Conservation (phyloP, 2,797 vertebrate genomes). For the Sciaenops ocellatus region DNA sequence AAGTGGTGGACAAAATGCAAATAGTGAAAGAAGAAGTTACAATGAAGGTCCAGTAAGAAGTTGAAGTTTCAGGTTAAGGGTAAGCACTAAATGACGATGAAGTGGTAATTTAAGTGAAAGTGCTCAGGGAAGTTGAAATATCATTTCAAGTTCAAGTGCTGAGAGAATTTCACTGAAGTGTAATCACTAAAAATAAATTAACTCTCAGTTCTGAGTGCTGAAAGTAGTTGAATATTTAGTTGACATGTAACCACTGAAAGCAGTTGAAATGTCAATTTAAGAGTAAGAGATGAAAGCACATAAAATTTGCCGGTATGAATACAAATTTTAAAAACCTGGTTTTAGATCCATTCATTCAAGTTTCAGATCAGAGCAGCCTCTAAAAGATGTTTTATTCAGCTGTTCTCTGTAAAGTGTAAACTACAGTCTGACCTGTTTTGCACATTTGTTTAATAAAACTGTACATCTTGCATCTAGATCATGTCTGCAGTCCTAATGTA, state of each 20-base stretch:
- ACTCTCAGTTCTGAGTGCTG: background rate
- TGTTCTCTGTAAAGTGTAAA: background rate
- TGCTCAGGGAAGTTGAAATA: background rate
- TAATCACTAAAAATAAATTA: background rate
- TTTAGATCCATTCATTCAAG: background rate
- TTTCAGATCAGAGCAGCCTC: slow-evolving; percentile 4
- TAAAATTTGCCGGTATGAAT: background rate
- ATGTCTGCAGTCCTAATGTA: slow-evolving; percentile 9
- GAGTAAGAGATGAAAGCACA: background rate
- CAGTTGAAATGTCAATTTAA: background rate
- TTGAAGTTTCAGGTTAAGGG: background rate
- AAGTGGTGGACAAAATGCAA: background rate
- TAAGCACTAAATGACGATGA: background rate
- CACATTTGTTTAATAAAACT: background rate
- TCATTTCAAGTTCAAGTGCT: background rate
- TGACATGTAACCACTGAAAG: background rate
- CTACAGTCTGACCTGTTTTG: slow-evolving; percentile 4
- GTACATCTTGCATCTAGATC: background rate
- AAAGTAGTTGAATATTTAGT: no score
- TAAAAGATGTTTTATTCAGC: background rate
- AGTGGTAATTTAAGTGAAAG: background rate
- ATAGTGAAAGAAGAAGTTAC: background rate
- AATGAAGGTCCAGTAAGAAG: background rate
- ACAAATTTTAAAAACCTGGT: background rate
- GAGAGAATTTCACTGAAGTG: background rate